Conservation (phyloP, 1,140 invertebrate genomes). For the Saccostrea cuccullata region DNA sequence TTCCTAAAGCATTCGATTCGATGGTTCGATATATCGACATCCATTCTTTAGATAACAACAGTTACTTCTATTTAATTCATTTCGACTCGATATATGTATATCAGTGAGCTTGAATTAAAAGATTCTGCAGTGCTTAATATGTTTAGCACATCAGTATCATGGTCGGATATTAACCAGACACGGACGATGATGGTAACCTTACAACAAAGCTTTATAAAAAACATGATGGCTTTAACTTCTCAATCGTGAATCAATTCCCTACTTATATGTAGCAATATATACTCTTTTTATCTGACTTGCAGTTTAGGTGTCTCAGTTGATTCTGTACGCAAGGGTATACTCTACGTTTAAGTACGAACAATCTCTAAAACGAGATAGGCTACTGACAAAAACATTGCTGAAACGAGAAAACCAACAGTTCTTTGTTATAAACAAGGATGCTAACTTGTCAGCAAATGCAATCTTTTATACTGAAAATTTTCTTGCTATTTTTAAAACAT, state of each 20-base stretch:
- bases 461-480: too few relatives aligned
- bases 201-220: neutral
- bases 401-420: too few relatives aligned
- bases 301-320: neutral
- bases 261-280: neutral
- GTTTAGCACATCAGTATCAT: too few relatives aligned
- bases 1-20: too few relatives aligned
- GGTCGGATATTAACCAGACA: neutral
- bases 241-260: neutral
- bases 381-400: too few relatives aligned
- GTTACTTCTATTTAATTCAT: neutral
- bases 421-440: too few relatives aligned
- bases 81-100: neutral
- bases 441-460: too few relatives aligned
- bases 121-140: neutral
- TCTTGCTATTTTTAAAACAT: too few relatives aligned
- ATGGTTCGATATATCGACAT: too few relatives aligned
- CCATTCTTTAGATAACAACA: too few relatives aligned
- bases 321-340: neutral
- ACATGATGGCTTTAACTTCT: neutral
- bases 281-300: neutral
- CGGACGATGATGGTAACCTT: neutral
- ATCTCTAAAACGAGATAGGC: neutral
- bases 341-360: neutral
- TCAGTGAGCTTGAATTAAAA: neutral